phyloP scores from a whole-genome alignment of 2,113 vertebrate genomes.

The Syrrhaptes paradoxus region DNA sequence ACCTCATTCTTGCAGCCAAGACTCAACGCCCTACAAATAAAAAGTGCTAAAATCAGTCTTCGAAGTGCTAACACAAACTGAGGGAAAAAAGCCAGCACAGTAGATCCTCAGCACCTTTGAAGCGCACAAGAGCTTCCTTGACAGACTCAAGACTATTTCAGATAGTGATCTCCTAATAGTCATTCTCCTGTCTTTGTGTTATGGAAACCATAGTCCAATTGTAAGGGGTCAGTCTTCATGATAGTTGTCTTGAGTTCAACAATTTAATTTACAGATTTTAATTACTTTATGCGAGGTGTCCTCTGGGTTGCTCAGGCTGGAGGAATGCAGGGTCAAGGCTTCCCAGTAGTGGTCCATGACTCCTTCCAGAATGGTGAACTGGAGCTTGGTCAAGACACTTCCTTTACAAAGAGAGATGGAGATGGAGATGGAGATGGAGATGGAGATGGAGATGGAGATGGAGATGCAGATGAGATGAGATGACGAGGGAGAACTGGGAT shows the following conservation, averaged over 20 bases:
- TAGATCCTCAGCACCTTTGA: conserved; percentile 56
- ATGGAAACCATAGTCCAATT: conserved; percentile 27
- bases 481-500: neutral
- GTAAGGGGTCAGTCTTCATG: neutral
- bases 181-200: conserved; percentile 38
- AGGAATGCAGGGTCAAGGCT: neutral
- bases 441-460: neutral
- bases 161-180: conserved; percentile 21
- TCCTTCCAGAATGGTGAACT: neutral
- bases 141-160: neutral
- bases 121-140: neutral
- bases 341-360: neutral
- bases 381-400: neutral
- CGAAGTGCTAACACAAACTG: conserved; percentile 70
- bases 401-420: neutral
- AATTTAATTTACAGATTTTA: neutral
- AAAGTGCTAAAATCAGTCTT: conserved; percentile 58
- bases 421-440: neutral
- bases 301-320: neutral
- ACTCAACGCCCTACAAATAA: conserved; percentile 44
- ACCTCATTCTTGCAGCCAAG: conserved; percentile 27
- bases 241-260: neutral
- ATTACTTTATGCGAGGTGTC: neutral
- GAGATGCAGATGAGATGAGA: neutral
- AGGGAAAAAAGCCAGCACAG: conserved; percentile 70